Base-by-base conservation (phyloP, 2,797 vertebrate genomes). In the Gila robusta region DNA sequence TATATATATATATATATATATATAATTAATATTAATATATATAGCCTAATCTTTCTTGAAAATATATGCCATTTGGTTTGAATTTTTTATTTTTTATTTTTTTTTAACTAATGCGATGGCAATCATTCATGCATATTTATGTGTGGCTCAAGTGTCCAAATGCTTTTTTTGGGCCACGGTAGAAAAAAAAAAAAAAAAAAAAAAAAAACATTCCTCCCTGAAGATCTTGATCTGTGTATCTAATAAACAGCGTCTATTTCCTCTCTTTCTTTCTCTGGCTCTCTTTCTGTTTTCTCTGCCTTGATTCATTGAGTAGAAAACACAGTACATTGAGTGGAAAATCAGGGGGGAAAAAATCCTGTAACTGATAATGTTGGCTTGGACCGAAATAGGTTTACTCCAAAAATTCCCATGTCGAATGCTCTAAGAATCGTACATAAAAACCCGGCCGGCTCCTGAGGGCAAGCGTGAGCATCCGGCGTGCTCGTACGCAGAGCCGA, bases 261-360 rank as follows among this genome's bases (percentile, higher is more conserved):
- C 17, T 71, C 54, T 80, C 44, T 59, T 54, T 54, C 72, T 28
- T 37, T 76, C 32, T 28, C n/a, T 66, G 41, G 52, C 49, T 83
- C n/a, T 74, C 69, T 72, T 72, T 72, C 69, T 17, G 52, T 79
- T 52, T 88, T 81, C 52, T 54, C 21, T 26, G 71, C 79, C 83
- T 87, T 87, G 89, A 91, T 89, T 89, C 89, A 90, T 90, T 93
- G 87, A 91, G 87, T 89, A 91, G 89, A 91, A 93, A 93, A 89
- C 87, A 82, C 83, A 91, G 86, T 88, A 86, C 87, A 91, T 90
- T 88, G 89, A 93, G 86, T 90, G 91, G 91, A 93, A 93, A 92
- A 91, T 90, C 90, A 91, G 70, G 87, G 81, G 69, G 72, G 14
- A 17, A 79, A 87, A 87, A 89, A 86, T 90, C 78, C 82, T 87